phyloP scores from a whole-genome alignment of 35 echinoderm and acorn worm genomes.

The Lytechinus variegatus region DNA sequence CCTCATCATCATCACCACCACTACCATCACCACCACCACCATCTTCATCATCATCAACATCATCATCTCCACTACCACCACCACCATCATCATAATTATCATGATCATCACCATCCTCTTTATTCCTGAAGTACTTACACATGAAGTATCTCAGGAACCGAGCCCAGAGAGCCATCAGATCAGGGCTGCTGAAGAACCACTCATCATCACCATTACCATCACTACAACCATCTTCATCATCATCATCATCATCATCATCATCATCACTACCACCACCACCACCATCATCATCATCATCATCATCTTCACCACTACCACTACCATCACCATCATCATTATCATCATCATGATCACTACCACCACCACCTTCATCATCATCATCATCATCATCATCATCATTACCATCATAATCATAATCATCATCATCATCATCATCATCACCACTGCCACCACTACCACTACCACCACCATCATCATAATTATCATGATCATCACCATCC shows the following conservation, averaged over 20 bases:
- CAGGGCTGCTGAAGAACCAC: constrained; percentile 70
- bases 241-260: too few relatives aligned
- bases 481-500: neutral
- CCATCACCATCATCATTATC: too few relatives aligned
- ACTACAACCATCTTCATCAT: too few relatives aligned
- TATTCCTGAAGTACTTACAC: constrained; percentile 39
- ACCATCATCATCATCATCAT: too few relatives aligned
- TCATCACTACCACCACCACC: too few relatives aligned
- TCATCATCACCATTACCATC: too few relatives aligned
- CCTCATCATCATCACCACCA: too few relatives aligned
- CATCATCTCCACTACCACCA: neutral
- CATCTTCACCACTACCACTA: too few relatives aligned
- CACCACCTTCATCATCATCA: neutral
- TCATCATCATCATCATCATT: neutral
- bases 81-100: neutral
- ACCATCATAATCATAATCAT: neutral
- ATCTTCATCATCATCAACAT: too few relatives aligned
- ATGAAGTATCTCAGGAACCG: constrained; percentile 73
- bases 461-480: neutral
- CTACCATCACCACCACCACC: too few relatives aligned
- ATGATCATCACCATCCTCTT: neutral
- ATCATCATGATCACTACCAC: neutral
- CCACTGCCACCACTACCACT: neutral
- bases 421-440: neutral
- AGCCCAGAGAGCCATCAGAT: constrained; percentile 75